Conservation (phyloP, 2,113 vertebrate species). For the Amblyopsis rosae region DNA sequence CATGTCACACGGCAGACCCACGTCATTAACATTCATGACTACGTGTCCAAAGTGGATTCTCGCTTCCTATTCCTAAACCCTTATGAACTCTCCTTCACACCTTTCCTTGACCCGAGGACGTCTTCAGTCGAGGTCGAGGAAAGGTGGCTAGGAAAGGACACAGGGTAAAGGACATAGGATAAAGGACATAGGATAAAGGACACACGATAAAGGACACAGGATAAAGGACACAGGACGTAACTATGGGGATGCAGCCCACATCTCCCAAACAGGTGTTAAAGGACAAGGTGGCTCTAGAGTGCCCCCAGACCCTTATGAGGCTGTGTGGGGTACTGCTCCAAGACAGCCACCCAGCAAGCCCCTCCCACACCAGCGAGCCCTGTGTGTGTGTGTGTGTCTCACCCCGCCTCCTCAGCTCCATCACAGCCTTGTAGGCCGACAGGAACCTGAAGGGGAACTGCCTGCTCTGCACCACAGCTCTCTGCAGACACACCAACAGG, state of each 20-base stretch:
- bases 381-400: slow-evolving; percentile 16
- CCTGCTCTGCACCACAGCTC: slow-evolving; percentile 80
- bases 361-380: not conserved
- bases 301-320: not conserved
- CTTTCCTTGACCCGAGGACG: no score
- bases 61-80: no score
- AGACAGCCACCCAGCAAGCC: not conserved
- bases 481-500: slow-evolving; percentile 60
- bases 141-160: no score
- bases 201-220: no score
- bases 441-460: slow-evolving; percentile 89
- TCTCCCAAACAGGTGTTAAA: not conserved
- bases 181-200: no score
- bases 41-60: no score
- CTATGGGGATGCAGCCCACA: not conserved
- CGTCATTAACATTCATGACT: no score
- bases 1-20: no score
- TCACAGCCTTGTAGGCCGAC: slow-evolving; percentile 83
- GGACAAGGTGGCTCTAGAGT: not conserved
- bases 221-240: no score
- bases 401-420: slow-evolving; percentile 66
- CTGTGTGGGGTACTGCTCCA: not conserved
- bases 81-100: no score
- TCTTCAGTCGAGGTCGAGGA: no score
- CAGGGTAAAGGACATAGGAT: no score